Evolutionary conservation across 2,888 invertebrate genomes (phyloP).

Genomic region (Drepanosiphum platanoidis): DNA sequence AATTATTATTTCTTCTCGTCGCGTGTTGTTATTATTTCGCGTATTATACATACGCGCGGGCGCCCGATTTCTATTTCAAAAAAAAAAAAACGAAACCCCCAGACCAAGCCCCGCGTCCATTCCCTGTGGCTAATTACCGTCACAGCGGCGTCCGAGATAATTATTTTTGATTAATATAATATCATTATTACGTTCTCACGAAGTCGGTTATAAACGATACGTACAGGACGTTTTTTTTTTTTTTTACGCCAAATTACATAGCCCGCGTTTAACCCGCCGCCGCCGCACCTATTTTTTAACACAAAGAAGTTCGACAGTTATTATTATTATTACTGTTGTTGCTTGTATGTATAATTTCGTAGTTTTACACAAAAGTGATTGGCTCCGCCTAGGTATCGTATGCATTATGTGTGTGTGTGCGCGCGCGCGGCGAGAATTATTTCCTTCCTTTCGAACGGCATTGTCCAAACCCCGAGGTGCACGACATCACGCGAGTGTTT

Average conservation of each 20-base stretch:
- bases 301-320: not conserved
- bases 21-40: not conserved
- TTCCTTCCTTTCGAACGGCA: conserved; percentile 3
- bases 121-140: not conserved
- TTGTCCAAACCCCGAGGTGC: not conserved
- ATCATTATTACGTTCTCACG: too few species aligned
- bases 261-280: too few species aligned
- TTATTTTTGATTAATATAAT: not conserved
- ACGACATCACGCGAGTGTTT: not conserved
- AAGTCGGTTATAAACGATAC: not conserved
- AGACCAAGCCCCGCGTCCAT: not conserved
- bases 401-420: too few species aligned
- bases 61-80: not conserved
- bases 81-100: not conserved
- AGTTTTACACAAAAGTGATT: not conserved
- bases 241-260: not conserved
- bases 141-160: not conserved
- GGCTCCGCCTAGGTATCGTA: not conserved
- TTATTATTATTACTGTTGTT: not conserved
- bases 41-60: not conserved
- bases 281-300: not conserved
- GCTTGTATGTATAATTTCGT: not conserved
- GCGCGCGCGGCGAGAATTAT: not conserved
- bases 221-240: not conserved
- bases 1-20: not conserved